Evolutionary conservation across 2,888 invertebrate genomes (phyloP).

Genomic region (Chaetoderma sp.): DNA sequence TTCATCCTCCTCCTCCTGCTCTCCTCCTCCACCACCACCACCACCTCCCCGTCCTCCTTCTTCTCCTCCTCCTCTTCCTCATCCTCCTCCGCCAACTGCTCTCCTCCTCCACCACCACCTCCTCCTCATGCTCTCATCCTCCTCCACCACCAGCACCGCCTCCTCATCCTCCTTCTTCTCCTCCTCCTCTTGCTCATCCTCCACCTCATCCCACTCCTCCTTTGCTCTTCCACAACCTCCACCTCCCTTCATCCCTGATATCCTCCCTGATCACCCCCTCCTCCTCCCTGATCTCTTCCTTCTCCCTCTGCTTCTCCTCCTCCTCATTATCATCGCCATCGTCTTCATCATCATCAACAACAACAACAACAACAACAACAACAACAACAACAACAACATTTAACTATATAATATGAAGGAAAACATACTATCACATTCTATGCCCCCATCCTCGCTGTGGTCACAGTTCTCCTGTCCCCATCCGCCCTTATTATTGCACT

Average conservation of each 20-base stretch:
- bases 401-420: no score
- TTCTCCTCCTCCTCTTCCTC: neutral
- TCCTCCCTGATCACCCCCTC: neutral
- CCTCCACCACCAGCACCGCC: neutral
- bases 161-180: neutral
- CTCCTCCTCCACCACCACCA: no score
- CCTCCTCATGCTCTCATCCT: neutral
- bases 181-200: neutral
- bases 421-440: neutral
- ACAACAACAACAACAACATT: no score
- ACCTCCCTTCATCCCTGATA: neutral
- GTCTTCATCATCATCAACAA: neutral
- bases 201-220: neutral
- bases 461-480: neutral
- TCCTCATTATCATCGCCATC: constrained; percentile 58
- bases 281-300: neutral
- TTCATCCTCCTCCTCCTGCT: neutral
- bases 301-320: neutral
- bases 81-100: no score
- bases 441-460: neutral
- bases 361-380: no score
- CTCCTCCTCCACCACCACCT: neutral
- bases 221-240: neutral
- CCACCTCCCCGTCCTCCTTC: neutral
- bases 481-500: neutral